These are phyloP conservation scores for Chymomyza procnemis DNA, from an alignment of 2,888 invertebrate genomes.

Conservation along the genomic window DNA sequence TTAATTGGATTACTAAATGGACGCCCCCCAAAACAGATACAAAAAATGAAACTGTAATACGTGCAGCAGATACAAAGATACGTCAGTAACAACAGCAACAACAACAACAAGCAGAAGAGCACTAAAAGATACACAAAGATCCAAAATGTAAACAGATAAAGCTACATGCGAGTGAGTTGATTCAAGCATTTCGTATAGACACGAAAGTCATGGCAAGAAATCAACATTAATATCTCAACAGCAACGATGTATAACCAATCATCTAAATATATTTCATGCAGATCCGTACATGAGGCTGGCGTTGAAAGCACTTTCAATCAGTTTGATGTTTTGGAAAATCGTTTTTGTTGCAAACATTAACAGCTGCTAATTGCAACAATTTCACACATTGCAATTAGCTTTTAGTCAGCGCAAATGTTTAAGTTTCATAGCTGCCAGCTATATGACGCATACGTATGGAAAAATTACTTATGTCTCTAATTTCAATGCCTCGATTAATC, in stretches of 20 bases:
- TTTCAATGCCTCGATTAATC: constrained; percentile 40
- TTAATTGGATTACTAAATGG: constrained; percentile 68
- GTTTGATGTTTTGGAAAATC: constrained; percentile 71
- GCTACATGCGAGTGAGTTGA: constrained; percentile 37
- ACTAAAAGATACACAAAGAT: constrained; percentile 29
- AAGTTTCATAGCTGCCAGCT: background rate
- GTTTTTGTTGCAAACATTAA: constrained; percentile 45
- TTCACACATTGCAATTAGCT: constrained; percentile 55
- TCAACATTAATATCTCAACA: constrained; percentile 71
- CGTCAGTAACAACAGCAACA: constrained; percentile 13
- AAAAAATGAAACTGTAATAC: constrained; percentile 16
- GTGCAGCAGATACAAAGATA: constrained; percentile 38
- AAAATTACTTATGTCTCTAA: constrained; percentile 7
- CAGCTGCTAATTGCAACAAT: constrained; percentile 64
- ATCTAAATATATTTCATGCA: constrained; percentile 50
- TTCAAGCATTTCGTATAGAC: constrained; percentile 70
- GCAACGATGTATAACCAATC: constrained; percentile 20
- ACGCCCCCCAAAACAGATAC: constrained; percentile 41
- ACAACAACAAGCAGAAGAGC: no score
- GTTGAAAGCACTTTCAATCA: constrained; percentile 66
- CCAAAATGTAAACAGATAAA: constrained; percentile 42
- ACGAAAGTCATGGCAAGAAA: constrained; percentile 66
- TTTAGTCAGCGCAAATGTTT: constrained; percentile 28
- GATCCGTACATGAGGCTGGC: constrained; percentile 55
- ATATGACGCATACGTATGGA: constrained; percentile 52